Conservation (phyloP, 2,797 vertebrate species). For the Mormyrops attenuatus region DNA sequence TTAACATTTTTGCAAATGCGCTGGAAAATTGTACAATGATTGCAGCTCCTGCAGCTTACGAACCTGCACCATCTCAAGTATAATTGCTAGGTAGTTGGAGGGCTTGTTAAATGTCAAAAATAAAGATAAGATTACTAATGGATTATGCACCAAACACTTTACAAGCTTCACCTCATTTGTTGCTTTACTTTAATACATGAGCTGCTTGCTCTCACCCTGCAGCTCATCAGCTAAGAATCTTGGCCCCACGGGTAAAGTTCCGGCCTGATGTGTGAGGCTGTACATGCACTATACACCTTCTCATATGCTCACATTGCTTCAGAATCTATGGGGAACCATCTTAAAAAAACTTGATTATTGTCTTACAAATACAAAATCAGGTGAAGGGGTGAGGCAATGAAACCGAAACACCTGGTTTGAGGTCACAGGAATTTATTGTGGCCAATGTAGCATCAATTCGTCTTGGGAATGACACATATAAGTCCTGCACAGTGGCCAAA, state of each 20-base stretch:
- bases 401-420: not conserved
- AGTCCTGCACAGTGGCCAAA: not conserved
- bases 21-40: constrained; percentile 28
- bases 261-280: not conserved
- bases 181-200: not conserved
- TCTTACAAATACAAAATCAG: not conserved
- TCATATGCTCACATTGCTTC: not conserved
- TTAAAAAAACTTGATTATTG: not conserved
- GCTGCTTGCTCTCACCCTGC: not conserved
- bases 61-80: not conserved
- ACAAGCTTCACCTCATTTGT: not conserved
- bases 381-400: not conserved
- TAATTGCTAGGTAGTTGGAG: constrained; percentile 2
- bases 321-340: not conserved
- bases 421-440: not conserved
- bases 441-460: not conserved
- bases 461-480: not conserved
- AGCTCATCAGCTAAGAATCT: not conserved
- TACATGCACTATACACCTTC: not conserved
- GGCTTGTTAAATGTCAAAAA: constrained; percentile 13
- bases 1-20: constrained; percentile 24
- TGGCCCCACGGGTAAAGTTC: not conserved
- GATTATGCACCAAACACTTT: not conserved
- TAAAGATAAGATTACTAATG: not conserved
- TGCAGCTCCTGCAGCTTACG: constrained; percentile 24